phyloP scores from a whole-genome alignment of 23 tunicate species.

The Botrylloides violaceus region DNA sequence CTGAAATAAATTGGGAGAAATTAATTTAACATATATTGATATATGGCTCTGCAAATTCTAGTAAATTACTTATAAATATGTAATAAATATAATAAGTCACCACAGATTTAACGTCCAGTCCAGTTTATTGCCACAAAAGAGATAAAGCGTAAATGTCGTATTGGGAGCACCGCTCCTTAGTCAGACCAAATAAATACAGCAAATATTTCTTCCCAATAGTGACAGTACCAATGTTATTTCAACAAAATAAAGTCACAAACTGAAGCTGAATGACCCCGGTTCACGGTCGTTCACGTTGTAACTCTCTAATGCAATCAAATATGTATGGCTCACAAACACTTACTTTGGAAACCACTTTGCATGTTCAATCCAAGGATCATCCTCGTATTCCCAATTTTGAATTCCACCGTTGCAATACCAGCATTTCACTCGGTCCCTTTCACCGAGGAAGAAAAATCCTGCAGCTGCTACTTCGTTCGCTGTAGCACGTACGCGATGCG shows the following conservation, averaged over 20 bases:
- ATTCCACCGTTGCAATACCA: constrained; percentile 73
- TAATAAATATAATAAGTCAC: too few relatives aligned
- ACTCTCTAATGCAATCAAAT: too few relatives aligned
- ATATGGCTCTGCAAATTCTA: background rate
- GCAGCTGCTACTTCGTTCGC: background rate
- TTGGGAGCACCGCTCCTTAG: too few relatives aligned
- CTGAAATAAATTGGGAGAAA: constrained; percentile 4
- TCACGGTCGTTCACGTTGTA: too few relatives aligned
- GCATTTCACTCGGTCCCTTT: constrained; percentile 56
- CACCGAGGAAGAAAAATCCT: constrained; percentile 13
- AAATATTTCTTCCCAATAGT: too few relatives aligned
- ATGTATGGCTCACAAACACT: too few relatives aligned
- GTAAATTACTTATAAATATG: background rate
- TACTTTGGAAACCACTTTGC: constrained; percentile 78
- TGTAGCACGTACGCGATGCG: constrained; percentile 3
- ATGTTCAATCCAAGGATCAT: constrained; percentile 60
- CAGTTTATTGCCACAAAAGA: background rate
- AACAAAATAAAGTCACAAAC: too few relatives aligned
- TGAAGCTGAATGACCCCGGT: too few relatives aligned
- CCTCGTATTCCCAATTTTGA: constrained; percentile 49
- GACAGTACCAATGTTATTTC: too few relatives aligned
- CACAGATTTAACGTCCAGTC: too few relatives aligned
- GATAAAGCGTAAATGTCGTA: too few relatives aligned
- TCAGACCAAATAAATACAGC: too few relatives aligned
- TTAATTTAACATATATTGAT: background rate